These are phyloP conservation scores for Cavia aperea DNA, from an alignment of 2,113 vertebrate species.

Conservation along the genomic window DNA sequence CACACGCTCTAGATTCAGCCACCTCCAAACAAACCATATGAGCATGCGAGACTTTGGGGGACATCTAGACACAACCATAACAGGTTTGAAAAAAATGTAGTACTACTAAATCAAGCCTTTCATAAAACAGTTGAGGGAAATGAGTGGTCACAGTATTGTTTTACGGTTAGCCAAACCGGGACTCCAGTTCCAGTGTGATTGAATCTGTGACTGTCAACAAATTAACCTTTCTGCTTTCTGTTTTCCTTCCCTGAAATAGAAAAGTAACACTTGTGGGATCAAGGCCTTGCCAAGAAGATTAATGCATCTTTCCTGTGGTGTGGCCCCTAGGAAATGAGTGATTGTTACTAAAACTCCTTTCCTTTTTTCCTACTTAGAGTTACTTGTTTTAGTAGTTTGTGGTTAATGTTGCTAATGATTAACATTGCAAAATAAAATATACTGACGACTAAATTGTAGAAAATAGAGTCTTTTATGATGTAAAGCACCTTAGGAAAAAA, in stretches of 20 bases:
- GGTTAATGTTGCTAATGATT: not conserved
- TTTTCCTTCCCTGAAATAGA: not conserved
- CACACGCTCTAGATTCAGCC: not conserved
- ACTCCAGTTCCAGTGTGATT: not conserved
- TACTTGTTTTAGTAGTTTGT: constrained; percentile 7
- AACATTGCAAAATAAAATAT: not conserved
- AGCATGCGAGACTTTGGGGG: not conserved
- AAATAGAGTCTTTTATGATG: not conserved
- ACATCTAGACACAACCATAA: not conserved
- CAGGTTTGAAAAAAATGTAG: not conserved
- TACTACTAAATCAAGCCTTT: not conserved
- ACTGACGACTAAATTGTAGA: not conserved
- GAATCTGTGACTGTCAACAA: not conserved
- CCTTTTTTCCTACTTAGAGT: not conserved
- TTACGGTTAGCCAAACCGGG: not conserved
- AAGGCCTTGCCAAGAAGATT: not conserved
- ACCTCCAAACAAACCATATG: not conserved
- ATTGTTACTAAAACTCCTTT: not conserved
- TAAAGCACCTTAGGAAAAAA: not conserved
- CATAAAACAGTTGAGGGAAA: not conserved
- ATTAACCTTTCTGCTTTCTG: not conserved
- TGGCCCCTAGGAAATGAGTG: not conserved
- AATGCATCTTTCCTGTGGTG: not conserved
- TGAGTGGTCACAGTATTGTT: not conserved
- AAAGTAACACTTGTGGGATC: not conserved